Evolutionary conservation across 2,113 vertebrate genomes (phyloP).

Genomic region (Pandion haliaetus): DNA sequence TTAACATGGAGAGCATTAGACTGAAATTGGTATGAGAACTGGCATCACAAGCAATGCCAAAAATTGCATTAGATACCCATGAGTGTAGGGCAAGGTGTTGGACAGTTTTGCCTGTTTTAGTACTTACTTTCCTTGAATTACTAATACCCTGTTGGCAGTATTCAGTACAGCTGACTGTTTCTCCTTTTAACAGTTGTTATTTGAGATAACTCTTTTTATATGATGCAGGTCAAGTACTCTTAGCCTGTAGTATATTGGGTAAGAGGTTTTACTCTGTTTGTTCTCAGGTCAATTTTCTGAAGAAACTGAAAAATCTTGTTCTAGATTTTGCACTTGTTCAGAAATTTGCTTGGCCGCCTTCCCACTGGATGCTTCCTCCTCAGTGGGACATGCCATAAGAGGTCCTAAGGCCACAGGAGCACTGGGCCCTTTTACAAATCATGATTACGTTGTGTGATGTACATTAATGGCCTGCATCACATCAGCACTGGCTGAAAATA

Average conservation of each 20-base stretch:
- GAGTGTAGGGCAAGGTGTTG: not conserved
- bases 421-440: not conserved
- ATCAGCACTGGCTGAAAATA: not conserved
- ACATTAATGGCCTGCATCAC: rapidly evolving
- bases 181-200: not conserved
- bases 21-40: not conserved
- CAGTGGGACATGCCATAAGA: rapidly evolving
- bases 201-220: not conserved
- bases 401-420: not conserved
- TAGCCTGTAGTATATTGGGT: not conserved
- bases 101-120: not conserved
- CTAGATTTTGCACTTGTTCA: not conserved
- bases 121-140: not conserved
- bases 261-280: not conserved
- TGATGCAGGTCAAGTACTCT: not conserved
- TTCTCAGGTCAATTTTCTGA: not conserved
- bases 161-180: not conserved
- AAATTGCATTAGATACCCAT: not conserved
- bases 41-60: not conserved
- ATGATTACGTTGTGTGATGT: rapidly evolving
- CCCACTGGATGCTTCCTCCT: not conserved
- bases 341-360: not conserved
- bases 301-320: not conserved
- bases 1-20: not conserved
- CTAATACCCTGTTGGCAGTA: not conserved